These are phyloP conservation scores for Pomatorhinus ruficollis DNA, from an alignment of 2,113 vertebrate species.

Conservation along the genomic window DNA sequence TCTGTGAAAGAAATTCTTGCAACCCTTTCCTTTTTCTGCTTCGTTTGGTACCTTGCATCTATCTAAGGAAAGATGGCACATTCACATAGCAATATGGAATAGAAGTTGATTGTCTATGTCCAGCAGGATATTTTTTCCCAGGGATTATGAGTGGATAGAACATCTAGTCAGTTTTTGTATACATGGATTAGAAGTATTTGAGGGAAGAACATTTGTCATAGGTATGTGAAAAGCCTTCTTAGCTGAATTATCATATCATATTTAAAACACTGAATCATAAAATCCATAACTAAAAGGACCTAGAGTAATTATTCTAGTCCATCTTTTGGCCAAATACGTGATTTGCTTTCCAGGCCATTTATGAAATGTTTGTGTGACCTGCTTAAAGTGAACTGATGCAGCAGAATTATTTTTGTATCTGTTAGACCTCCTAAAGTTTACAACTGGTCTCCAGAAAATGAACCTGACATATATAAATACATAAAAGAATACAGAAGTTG, in stretches of 20 bases:
- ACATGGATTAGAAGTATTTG: not conserved
- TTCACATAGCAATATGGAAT: slow-evolving; percentile 1
- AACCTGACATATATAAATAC: slow-evolving; percentile 69
- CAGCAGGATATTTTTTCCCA: slow-evolving; percentile 27
- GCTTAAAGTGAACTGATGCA: not conserved
- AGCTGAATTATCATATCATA: not conserved
- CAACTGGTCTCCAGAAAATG: slow-evolving; percentile 53
- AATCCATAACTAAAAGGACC: not conserved
- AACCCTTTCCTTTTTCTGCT: slow-evolving; percentile 55
- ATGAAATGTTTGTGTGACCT: not conserved
- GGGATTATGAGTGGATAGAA: slow-evolving; percentile 28
- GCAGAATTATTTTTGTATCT: slow-evolving; percentile 14
- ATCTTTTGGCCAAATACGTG: not conserved
- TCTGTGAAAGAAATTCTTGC: slow-evolving; percentile 20
- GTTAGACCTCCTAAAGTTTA: not conserved
- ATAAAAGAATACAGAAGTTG: slow-evolving; percentile 73
- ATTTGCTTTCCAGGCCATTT: not conserved
- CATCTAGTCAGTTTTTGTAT: slow-evolving; percentile 39
- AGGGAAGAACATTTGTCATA: not conserved
- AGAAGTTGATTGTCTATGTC: slow-evolving; percentile 51
- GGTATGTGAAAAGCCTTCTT: slow-evolving; percentile 20
- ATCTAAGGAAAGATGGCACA: slow-evolving; percentile 37
- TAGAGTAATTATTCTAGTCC: not conserved
- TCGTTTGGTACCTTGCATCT: slow-evolving; percentile 14
- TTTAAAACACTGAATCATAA: not conserved